phyloP scores from a whole-genome alignment of 2,888 invertebrate species.

The Heliconius ethilla region DNA sequence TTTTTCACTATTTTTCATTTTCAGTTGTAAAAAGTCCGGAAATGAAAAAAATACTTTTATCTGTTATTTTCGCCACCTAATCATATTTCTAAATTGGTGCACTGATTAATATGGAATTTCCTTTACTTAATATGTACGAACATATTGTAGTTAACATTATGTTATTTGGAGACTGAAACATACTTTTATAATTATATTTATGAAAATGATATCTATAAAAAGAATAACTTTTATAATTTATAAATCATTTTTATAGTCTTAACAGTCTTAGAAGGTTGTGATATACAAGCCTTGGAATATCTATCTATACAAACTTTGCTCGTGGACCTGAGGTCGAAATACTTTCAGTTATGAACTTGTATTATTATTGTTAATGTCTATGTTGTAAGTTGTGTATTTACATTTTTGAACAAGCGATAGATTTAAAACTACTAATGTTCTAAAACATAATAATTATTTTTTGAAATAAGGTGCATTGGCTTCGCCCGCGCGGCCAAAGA shows the following conservation, averaged over 20 bases:
- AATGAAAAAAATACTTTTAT: neutral
- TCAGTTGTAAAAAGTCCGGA: neutral
- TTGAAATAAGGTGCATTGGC: too few species aligned
- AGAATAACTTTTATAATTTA: neutral
- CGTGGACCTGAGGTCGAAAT: neutral
- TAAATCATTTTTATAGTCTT: neutral
- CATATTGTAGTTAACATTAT: neutral
- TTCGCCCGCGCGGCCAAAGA: too few species aligned
- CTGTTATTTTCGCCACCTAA: neutral
- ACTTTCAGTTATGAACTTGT: conserved; percentile 2
- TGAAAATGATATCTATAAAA: too few species aligned
- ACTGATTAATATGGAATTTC: neutral
- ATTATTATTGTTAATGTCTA: neutral
- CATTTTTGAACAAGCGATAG: neutral
- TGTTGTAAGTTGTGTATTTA: neutral
- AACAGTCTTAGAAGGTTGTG: neutral
- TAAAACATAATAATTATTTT: neutral
- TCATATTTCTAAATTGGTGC: neutral
- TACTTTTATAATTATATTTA: neutral
- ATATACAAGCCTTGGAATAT: neutral
- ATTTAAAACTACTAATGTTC: neutral
- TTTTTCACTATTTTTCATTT: neutral
- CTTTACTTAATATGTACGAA: neutral
- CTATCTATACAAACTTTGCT: neutral
- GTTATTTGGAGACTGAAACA: neutral